Conservation (phyloP, 2,797 vertebrate species). For the Coluber constrictor region DNA sequence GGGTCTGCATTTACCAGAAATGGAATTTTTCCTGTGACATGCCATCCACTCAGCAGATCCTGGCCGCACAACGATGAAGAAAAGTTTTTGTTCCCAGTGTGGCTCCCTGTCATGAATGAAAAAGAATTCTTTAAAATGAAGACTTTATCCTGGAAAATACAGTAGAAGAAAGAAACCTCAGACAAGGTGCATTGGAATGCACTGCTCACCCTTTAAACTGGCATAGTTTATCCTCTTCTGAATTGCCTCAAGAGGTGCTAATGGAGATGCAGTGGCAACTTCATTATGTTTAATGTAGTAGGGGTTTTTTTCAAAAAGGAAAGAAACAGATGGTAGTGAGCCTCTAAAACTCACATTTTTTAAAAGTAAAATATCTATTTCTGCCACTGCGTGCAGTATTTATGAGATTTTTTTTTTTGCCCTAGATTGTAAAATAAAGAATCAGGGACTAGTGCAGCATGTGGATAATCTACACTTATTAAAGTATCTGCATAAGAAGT, state of each 20-base stretch:
- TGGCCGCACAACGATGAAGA: conserved; percentile 29
- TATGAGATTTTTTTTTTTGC: background rate
- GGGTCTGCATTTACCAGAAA: conserved; percentile 32
- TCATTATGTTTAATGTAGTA: background rate
- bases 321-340: background rate
- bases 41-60: conserved; percentile 38
- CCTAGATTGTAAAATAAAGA: background rate
- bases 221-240: conserved; percentile 17
- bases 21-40: background rate
- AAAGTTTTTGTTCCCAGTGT: conserved; percentile 4
- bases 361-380: background rate
- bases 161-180: background rate
- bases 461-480: background rate
- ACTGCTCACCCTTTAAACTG: conserved; percentile 13
- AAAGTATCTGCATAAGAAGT: background rate
- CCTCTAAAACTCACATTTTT: conserved; percentile 44
- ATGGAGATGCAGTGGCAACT: background rate
- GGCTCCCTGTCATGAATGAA: background rate
- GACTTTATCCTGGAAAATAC: background rate
- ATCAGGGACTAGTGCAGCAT: background rate
- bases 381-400: background rate
- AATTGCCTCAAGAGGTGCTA: background rate
- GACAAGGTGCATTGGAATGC: background rate
- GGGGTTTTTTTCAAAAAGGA: background rate
- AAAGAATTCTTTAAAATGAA: conserved; percentile 4